Conservation (phyloP, 2,113 vertebrate species). For the Gymnarchus niloticus region DNA sequence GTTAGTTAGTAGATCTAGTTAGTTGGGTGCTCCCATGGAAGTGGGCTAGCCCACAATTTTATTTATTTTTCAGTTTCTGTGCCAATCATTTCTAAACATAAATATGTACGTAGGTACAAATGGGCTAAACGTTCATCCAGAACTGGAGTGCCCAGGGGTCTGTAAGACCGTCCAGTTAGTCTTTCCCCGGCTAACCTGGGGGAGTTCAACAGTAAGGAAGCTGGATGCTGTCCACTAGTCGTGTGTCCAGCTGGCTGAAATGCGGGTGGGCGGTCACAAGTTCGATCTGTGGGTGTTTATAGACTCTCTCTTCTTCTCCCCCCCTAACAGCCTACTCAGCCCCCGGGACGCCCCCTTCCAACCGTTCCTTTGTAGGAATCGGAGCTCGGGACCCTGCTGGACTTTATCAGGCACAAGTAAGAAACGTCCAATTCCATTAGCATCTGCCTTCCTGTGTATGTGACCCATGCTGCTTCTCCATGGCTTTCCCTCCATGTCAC, state of each 20-base stretch:
- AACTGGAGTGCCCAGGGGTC: too few species aligned
- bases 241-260: neutral
- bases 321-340: conserved; percentile 78
- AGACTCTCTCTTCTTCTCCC: neutral
- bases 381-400: conserved; percentile 84
- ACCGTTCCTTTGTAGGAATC: conserved; percentile 91
- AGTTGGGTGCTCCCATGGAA: too few species aligned
- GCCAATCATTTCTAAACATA: too few species aligned
- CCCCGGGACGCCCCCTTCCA: conserved; percentile 88
- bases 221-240: neutral
- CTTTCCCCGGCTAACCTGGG: neutral
- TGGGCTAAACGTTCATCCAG: too few species aligned
- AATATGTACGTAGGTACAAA: too few species aligned
- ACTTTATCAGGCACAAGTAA: conserved; percentile 92
- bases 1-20: neutral
- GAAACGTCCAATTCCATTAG: neutral
- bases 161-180: too few species aligned
- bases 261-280: neutral
- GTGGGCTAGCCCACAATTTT: too few species aligned
- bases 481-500: neutral
- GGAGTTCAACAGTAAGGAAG: neutral
- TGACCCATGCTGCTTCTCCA: neutral
- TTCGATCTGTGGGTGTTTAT: neutral
- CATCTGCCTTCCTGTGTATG: neutral
- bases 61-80: too few species aligned